Conservation (phyloP, 2,888 invertebrate species). For the Drosophila sordidula region DNA sequence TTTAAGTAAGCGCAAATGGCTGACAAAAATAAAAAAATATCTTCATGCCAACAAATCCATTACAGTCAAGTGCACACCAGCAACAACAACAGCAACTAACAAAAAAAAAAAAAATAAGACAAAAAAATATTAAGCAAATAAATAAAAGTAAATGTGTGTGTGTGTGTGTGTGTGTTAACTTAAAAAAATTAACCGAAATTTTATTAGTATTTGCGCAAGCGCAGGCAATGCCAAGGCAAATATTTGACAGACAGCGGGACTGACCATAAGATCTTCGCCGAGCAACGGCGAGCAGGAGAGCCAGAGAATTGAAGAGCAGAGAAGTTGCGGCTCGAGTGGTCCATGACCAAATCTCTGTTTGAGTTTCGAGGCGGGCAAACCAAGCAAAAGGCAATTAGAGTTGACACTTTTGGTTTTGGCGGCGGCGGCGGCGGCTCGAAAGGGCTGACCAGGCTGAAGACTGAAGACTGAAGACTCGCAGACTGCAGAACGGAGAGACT, state of each 20-base stretch:
- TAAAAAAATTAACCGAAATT: conserved; percentile 84
- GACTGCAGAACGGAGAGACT: conserved; percentile 23
- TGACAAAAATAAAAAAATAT: conserved; percentile 68
- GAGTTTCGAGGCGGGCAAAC: conserved; percentile 67
- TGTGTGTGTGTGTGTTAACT: conserved; percentile 80
- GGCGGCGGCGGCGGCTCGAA: conserved; percentile 38
- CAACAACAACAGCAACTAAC: conserved; percentile 37
- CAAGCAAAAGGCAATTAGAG: conserved; percentile 83
- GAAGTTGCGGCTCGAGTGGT: conserved; percentile 39
- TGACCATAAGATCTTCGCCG: conserved; percentile 71
- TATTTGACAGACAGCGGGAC: conserved; percentile 70
- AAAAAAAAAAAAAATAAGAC: conserved; percentile 24
- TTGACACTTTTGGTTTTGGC: conserved; percentile 78
- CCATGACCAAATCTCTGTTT: conserved; percentile 64
- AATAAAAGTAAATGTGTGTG: conserved; percentile 74
- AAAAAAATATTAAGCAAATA: conserved; percentile 66
- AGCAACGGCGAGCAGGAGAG: conserved; percentile 14
- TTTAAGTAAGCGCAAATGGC: conserved; percentile 61
- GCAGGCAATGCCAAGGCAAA: conserved; percentile 80
- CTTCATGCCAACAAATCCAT: conserved; percentile 82
- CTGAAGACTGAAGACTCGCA: conserved; percentile 9
- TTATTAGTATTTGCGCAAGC: conserved; percentile 84
- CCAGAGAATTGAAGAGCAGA: conserved; percentile 3
- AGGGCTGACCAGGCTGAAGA: conserved; percentile 31
- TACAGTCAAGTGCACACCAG: conserved; percentile 78